These are phyloP conservation scores for Megalonaias nervosa DNA, from an alignment of 1,140 invertebrate genomes.

Conservation along the genomic window DNA sequence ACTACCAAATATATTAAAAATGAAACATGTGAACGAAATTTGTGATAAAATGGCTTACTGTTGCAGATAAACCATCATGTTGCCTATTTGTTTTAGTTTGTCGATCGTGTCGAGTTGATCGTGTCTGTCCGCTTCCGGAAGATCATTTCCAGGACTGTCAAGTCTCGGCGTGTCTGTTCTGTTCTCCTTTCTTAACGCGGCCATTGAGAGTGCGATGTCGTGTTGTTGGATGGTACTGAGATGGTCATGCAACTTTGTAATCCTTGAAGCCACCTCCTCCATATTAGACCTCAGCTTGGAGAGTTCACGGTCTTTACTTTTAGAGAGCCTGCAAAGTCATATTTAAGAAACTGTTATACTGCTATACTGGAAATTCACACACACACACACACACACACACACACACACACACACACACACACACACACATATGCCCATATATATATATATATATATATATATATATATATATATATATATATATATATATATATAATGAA, in stretches of 20 bases:
- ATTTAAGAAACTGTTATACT: too few relatives aligned
- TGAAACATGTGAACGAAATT: too few relatives aligned
- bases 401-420: too few relatives aligned
- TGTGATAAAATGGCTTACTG: constrained; percentile 12
- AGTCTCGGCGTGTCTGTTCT: constrained; percentile 1
- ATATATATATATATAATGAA: too few relatives aligned
- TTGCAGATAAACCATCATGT: constrained; percentile 31
- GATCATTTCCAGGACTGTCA: constrained; percentile 28
- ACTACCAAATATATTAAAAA: too few relatives aligned
- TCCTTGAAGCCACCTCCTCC: constrained; percentile 21
- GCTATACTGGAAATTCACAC: too few relatives aligned
- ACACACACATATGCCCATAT: too few relatives aligned
- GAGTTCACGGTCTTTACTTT: constrained; percentile 20
- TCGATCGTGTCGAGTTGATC: constrained; percentile 18
- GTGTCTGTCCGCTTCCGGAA: constrained; percentile 29
- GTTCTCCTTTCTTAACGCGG: constrained; percentile 20
- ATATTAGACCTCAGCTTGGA: constrained; percentile 10
- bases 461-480: too few relatives aligned
- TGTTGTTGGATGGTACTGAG: constrained; percentile 30
- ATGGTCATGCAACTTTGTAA: constrained; percentile 28
- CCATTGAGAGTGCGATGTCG: constrained; percentile 30
- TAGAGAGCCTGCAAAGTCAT: constrained; percentile 3
- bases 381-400: too few relatives aligned
- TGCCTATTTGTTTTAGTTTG: constrained; percentile 28
- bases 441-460: too few relatives aligned